A percentile compares a stretch with the other conserved stretches of the same genome.
These are phyloP conservation scores for Neoarius graeffei DNA, from an alignment of 2,113 vertebrate species.

Conservation along the genomic window DNA sequence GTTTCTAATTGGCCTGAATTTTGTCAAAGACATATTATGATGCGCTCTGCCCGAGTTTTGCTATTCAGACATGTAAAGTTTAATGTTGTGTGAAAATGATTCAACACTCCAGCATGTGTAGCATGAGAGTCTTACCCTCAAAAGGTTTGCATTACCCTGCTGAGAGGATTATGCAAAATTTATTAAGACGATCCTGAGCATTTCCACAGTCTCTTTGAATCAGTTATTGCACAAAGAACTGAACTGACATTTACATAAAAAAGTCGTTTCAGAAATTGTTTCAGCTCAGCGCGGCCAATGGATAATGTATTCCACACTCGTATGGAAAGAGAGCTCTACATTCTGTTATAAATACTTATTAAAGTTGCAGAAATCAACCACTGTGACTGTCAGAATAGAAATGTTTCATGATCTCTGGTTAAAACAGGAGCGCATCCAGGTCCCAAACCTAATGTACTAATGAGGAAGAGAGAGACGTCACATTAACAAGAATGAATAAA, in stretches of 20 bases:
- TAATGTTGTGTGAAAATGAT: neutral
- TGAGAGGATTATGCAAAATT: neutral
- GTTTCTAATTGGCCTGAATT: neutral
- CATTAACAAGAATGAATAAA: too few species aligned
- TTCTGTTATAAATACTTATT: neutral
- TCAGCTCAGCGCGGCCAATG: neutral
- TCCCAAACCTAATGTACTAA: too few species aligned
- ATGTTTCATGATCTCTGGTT: too few species aligned
- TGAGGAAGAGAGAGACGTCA: too few species aligned
- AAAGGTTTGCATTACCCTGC: neutral
- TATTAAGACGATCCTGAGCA: neutral
- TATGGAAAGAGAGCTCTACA: neutral
- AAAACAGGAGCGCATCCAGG: too few species aligned
- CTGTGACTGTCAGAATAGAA: neutral
- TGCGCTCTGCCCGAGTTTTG: neutral
- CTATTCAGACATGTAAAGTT: neutral
- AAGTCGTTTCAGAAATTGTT: neutral
- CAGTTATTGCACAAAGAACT: neutral
- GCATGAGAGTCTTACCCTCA: neutral
- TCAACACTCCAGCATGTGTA: neutral
- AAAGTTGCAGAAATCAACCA: neutral
- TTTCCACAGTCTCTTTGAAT: neutral
- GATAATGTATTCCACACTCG: neutral
- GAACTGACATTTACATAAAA: constrained; percentile 1
- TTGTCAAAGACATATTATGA: neutral